Percentiles rank a stretch among this genome's conserved stretches.
Evolutionary conservation across 2,113 vertebrate genomes (phyloP).

Genomic region (Pluvianellus socialis): DNA sequence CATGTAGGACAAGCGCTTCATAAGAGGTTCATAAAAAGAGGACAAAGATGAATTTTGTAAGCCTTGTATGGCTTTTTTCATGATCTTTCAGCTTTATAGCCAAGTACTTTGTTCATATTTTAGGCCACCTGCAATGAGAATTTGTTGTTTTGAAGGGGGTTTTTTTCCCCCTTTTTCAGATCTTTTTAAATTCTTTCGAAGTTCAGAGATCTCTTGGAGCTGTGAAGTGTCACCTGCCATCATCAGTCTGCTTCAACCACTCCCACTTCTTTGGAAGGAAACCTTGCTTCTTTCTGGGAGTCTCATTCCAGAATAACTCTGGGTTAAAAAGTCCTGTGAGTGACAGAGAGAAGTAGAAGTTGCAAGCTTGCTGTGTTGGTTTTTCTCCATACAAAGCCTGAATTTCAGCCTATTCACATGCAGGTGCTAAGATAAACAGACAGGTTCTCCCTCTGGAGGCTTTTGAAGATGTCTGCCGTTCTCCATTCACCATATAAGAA

Average conservation of each 20-base stretch:
- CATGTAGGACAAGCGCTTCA: not conserved
- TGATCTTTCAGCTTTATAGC: not conserved
- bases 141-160: not conserved
- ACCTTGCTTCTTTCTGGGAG: not conserved
- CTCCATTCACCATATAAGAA: not conserved
- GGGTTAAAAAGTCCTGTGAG: not conserved
- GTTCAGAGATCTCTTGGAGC: not conserved
- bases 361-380: not conserved
- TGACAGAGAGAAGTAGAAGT: not conserved
- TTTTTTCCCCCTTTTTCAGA: not conserved
- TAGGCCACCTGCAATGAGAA: not conserved
- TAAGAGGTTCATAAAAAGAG: conserved; percentile 6
- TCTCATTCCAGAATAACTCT: not conserved
- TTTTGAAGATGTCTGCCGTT: not conserved
- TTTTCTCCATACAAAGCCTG: not conserved
- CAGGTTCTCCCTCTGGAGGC: not conserved
- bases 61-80: not conserved
- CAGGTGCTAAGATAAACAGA: not conserved
- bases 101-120: not conserved
- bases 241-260: not conserved
- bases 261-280: not conserved
- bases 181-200: not conserved
- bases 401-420: not conserved
- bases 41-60: not conserved
- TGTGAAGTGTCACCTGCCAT: not conserved